Conservation (phyloP, 92 coral and sea anemone species). For the Muricea muricata region DNA sequence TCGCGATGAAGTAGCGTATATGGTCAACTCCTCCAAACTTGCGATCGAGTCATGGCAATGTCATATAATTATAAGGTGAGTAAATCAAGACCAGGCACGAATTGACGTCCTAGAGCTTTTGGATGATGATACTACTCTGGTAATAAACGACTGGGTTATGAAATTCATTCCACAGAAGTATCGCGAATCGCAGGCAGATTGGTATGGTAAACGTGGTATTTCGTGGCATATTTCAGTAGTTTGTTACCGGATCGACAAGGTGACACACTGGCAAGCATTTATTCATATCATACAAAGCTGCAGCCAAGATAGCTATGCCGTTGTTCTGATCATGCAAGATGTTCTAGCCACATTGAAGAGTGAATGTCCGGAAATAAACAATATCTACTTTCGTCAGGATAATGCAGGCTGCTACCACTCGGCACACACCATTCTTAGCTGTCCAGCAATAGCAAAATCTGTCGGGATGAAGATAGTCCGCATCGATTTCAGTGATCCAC, state of each 20-base stretch:
- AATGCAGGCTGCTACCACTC: conserved; percentile 63
- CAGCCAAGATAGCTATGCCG: conserved; percentile 56
- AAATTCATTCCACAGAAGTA: conserved; percentile 67
- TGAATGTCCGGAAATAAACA: conserved; percentile 57
- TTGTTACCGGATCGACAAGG: conserved; percentile 14
- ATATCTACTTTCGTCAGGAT: conserved; percentile 52
- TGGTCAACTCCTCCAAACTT: background rate
- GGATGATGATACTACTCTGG: conserved; percentile 41
- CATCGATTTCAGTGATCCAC: no score
- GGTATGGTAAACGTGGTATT: conserved; percentile 62
- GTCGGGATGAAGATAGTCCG: no score
- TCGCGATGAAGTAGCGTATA: background rate
- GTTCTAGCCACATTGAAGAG: conserved; percentile 10
- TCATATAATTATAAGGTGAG: background rate
- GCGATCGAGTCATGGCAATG: background rate
- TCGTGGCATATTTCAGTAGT: conserved; percentile 67
- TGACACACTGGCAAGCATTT: conserved; percentile 48
- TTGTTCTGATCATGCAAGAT: conserved; percentile 55
- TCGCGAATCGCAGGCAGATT: conserved; percentile 71
- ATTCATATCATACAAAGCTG: conserved; percentile 53
- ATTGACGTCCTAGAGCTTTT: conserved; percentile 39
- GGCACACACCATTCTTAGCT: conserved; percentile 34
- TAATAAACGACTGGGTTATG: conserved; percentile 65
- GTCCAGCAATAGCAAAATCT: no score
- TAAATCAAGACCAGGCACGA: conserved; percentile 61